Percentiles rank a stretch among this genome's conserved stretches.
phyloP scores from a whole-genome alignment of 1,140 invertebrate species.

The Pachypeltis micranthus region DNA sequence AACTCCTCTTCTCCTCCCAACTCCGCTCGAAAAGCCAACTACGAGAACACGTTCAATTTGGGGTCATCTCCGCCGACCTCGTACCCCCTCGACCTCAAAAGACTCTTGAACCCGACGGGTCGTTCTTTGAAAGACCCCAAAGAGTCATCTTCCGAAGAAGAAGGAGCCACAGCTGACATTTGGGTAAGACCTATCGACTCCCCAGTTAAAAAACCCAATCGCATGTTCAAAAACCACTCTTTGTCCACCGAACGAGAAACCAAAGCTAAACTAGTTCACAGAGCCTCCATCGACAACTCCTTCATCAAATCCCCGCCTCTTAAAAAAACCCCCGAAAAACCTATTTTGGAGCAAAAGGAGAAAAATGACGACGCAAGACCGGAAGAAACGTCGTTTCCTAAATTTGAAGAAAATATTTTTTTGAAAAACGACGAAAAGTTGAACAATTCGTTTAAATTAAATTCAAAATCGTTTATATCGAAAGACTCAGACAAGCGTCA shows the following conservation, averaged over 20 bases:
- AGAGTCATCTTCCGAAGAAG: slow-evolving; percentile 24
- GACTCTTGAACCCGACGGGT: background rate
- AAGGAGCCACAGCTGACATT: slow-evolving; percentile 29
- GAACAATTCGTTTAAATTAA: background rate
- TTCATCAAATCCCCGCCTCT: slow-evolving; percentile 3
- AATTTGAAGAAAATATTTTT: slow-evolving; percentile 8
- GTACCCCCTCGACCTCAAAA: slow-evolving; percentile 11
- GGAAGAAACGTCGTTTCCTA: background rate
- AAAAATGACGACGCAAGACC: slow-evolving; percentile 3
- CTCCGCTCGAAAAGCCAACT: background rate
- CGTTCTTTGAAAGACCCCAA: slow-evolving; percentile 13
- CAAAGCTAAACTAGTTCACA: background rate
- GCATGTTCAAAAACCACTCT: slow-evolving; percentile 11
- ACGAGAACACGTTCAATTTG: background rate
- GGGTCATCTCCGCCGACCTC: background rate
- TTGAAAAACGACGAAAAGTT: background rate
- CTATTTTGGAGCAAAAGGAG: slow-evolving; percentile 13
- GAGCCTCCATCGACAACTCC: slow-evolving; percentile 19
- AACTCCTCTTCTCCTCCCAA: slow-evolving; percentile 9
- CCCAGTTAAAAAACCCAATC: slow-evolving; percentile 24
- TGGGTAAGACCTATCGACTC: slow-evolving; percentile 30
- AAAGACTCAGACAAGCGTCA: background rate
- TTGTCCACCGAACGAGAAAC: slow-evolving; percentile 12
- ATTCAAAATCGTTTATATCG: background rate
- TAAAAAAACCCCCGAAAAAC: slow-evolving; percentile 4